Conservation (phyloP, 2,113 vertebrate genomes). For the Erythrolamprus reginae region DNA sequence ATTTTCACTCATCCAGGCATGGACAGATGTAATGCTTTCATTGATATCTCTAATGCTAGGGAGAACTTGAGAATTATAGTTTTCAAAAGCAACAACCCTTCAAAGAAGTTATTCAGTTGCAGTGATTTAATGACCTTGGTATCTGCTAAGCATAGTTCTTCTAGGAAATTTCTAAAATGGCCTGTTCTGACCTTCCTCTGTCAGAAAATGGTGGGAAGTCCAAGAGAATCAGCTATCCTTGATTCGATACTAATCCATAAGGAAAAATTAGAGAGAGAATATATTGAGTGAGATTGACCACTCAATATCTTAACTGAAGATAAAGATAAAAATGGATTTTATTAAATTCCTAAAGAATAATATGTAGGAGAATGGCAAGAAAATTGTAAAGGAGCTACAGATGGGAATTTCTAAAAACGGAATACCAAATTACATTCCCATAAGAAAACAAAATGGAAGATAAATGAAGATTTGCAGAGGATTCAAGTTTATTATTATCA, state of each 20-base stretch:
- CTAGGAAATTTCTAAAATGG: background rate
- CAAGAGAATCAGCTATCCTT: background rate
- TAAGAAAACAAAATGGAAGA: background rate
- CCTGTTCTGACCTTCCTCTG: background rate
- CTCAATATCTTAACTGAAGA: background rate
- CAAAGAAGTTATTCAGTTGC: background rate
- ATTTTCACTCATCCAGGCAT: background rate
- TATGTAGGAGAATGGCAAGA: background rate
- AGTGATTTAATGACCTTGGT: background rate
- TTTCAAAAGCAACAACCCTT: background rate
- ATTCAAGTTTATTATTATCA: background rate
- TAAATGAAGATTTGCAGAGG: background rate
- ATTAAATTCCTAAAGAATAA: background rate
- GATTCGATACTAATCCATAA: background rate
- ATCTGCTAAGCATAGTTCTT: background rate
- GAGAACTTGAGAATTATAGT: background rate
- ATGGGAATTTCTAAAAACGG: background rate
- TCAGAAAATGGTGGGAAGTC: background rate
- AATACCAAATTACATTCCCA: background rate
- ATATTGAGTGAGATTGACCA: background rate
- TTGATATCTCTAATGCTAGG: background rate
- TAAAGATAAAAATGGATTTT: background rate
- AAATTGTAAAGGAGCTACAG: background rate
- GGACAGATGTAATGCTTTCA: background rate
- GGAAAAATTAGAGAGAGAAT: background rate